phyloP scores from a whole-genome alignment of 2,113 vertebrate genomes.

The Rhinoderma darwinii region DNA sequence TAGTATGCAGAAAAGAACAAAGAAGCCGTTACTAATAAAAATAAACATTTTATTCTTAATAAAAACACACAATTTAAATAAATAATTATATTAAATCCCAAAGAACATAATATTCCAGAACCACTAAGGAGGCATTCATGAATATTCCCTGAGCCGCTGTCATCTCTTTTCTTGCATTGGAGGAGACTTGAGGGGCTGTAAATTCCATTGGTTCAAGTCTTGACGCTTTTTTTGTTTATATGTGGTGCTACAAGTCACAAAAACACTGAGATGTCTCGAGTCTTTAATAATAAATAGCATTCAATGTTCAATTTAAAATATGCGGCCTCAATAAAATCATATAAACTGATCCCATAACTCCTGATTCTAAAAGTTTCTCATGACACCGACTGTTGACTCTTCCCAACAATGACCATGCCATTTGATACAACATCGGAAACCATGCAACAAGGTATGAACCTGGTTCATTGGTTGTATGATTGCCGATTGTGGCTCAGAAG shows the following conservation, averaged over 20 bases:
- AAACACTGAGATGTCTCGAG: neutral
- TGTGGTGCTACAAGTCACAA: neutral
- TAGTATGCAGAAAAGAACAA: neutral
- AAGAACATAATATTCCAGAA: neutral
- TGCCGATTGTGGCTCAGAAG: no score
- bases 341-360: neutral
- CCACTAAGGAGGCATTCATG: neutral
- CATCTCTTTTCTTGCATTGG: neutral
- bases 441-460: no score
- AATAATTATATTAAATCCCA: constrained; percentile 11
- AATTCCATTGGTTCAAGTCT: neutral
- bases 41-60: constrained; percentile 11
- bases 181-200: neutral
- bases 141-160: constrained; percentile 1
- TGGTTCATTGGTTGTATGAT: no score
- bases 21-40: neutral
- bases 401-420: no score
- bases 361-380: no score
- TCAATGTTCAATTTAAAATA: no score
- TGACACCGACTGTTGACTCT: no score
- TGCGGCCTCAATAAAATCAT: no score
- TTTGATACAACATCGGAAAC: no score
- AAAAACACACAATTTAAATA: constrained; percentile 10
- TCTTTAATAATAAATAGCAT: neutral
- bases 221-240: neutral